Conservation (phyloP, 2,113 vertebrate genomes). For the Butastur rufipennis region DNA sequence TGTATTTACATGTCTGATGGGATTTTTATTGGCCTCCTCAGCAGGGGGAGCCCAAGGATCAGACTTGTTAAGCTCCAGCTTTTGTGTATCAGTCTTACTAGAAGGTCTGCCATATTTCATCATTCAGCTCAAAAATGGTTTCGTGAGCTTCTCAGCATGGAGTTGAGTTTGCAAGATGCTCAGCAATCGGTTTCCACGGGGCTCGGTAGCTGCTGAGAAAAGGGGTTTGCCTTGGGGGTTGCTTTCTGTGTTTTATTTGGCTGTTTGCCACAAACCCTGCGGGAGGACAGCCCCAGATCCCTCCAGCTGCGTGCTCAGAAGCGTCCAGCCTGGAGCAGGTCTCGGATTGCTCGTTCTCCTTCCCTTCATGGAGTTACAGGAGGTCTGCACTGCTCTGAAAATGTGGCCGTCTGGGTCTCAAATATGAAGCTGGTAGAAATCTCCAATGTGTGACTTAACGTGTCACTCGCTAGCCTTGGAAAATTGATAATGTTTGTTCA, state of each 20-base stretch:
- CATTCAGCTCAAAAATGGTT: neutral
- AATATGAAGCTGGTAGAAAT: neutral
- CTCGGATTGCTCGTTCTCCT: rapidly evolving
- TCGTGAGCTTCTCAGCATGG: rapidly evolving
- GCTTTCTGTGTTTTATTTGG: neutral
- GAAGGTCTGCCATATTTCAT: neutral
- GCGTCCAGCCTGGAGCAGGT: neutral
- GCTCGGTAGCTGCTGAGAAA: neutral
- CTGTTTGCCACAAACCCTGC: neutral
- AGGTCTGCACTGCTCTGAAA: neutral
- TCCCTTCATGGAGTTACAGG: neutral
- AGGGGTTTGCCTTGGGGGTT: neutral
- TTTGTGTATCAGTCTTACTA: rapidly evolving
- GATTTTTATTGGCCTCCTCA: neutral
- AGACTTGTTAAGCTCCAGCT: neutral
- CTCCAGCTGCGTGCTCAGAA: neutral
- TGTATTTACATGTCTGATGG: rapidly evolving
- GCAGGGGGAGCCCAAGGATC: conserved; percentile 58
- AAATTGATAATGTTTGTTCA: neutral
- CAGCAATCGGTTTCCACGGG: rapidly evolving
- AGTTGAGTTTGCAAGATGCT: rapidly evolving
- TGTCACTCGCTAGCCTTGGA: neutral
- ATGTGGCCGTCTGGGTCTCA: neutral
- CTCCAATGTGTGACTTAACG: rapidly evolving
- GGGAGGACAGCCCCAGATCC: neutral